Base-by-base conservation (phyloP, 92 coral and sea anemone species). In the Diadumene lineata region DNA sequence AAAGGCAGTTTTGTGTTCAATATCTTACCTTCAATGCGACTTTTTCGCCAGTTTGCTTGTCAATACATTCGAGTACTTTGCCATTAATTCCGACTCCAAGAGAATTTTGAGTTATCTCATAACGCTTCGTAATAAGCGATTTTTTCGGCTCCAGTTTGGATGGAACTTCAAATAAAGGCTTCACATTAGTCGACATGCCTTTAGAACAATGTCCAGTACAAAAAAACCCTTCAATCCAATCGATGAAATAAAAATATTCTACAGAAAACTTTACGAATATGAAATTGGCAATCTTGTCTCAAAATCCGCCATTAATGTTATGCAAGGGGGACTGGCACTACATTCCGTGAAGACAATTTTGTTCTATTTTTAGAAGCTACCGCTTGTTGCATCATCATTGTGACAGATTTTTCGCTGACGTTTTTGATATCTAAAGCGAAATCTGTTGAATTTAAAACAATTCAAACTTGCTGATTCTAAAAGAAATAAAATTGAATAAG, bases 41-140 rank as follows among this genome's bases (percentile, higher is more conserved):
- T 60, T 87, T 86, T 15, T 78, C 61, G 27, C 97, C 94, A 13
- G 94, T 81, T 64, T 83, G 85, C 78, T 91, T 94, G 50, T 94
- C 90, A 1, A 83, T 76, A 82, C 98, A 94, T 63, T 94, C 98
- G 17, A 94, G 79, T 74, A 94, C 98, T 81, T 92, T 91, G 18
- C 98, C 98, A 68, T 94, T 94, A 21, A 94, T 94, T 13, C 98
- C 98, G 43, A 94, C 98, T 6, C 98, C 98, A 34, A 94, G 92
- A 1, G 89, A 97, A 31, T 80, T 80, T 67, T 83, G 88, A 15
- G 97, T 91, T 6, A 94, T 76, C 21, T 78, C 63, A 50, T 91
- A 94, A 60, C 82, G 88, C 34, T 94, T 86, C 28, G 94, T 81
- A 16, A 94, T 88, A 6, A 92, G 79, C 44, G 82, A 61, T 53